Evolutionary conservation across 2,113 vertebrate genomes (phyloP), one percentile per base, ranked within the genome.

Genomic region (Oreocharis arfaki): DNA sequence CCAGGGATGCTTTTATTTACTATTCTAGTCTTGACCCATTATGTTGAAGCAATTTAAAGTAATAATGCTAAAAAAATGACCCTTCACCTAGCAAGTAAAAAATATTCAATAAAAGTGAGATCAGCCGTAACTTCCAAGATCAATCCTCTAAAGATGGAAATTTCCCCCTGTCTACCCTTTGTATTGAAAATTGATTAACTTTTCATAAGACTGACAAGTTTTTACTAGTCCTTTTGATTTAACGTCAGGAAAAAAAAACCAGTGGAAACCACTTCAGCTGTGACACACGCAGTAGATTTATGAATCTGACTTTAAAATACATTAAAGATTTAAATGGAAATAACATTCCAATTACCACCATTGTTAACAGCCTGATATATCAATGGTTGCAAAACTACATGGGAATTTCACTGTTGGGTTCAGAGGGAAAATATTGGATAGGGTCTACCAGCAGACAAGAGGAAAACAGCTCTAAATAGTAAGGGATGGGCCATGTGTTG

Each of bases 51-150:
- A 96, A 97, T 97, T 97, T 97, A 95, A 97, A 94, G 90, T 95
- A 95, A 97, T 97, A 95, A 96, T 92, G 74, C 93, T 96, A 89
- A 97, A 98, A 98, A 97, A 95, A 98, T 94, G 83, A 97, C 95
- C 95, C 93, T 96, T 98, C 92, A 95, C 96, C 96, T 37, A 81
- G 87, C 53, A 85, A 97, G 87, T 84, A 92, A 92, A 96, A 96
- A 91, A 79, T n/a, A 89, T 79, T 97, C 94, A 65, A 96, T 97
- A 96, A 90, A 97, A 97, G 90, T 70, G 93, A 97, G 95, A 97
- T 95, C 97, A 98, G 95, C 93, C 95, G 37, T 89, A 97, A 92
- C 47, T 63, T 95, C 60, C 18, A 57, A 93, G 88, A 97, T 97
- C 97, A 96, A 95, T 97, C 94, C 94, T 92, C 61, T 59, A 14